Conservation (phyloP, 2,888 invertebrate genomes). For the Adelphocoris suturalis region DNA sequence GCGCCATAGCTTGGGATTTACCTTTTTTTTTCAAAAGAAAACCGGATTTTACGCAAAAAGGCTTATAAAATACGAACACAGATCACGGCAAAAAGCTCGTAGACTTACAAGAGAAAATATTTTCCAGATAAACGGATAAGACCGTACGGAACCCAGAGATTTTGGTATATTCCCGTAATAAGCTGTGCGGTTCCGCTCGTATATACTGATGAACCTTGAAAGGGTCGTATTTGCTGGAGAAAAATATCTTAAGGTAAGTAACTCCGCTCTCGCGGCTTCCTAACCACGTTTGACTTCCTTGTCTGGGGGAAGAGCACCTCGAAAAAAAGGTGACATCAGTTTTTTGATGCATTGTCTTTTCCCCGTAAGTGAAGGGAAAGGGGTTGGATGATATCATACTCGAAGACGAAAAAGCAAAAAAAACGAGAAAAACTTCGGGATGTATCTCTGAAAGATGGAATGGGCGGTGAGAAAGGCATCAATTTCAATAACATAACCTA, state of each 20-base stretch:
- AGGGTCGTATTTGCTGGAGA: neutral
- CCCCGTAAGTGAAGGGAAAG: neutral
- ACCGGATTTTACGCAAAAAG: too few species aligned
- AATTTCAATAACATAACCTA: slow-evolving; percentile 39
- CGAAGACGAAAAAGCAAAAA: neutral
- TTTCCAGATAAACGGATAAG: neutral
- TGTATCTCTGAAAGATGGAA: slow-evolving; percentile 24
- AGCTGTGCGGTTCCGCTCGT: neutral
- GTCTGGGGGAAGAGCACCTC: neutral
- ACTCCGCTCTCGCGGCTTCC: neutral
- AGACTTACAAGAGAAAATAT: neutral
- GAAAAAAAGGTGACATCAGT: slow-evolving; percentile 28
- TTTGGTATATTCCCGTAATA: neutral
- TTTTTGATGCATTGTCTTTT: slow-evolving; percentile 54
- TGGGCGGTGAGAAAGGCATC: slow-evolving; percentile 37
- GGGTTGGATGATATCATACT: slow-evolving; percentile 9
- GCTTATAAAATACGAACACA: too few species aligned
- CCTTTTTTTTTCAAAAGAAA: too few species aligned
- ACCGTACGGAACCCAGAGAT: neutral
- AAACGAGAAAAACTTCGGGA: slow-evolving; percentile 7
- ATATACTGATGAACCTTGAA: neutral
- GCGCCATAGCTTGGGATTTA: too few species aligned
- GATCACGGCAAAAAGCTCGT: too few species aligned
- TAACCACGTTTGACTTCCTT: slow-evolving; percentile 23
- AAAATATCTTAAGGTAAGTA: neutral